A percentile compares a stretch with the other conserved stretches of the same genome.
These are phyloP conservation scores for Azemiops feae DNA, from an alignment of 2,113 vertebrate genomes.

Conservation along the genomic window DNA sequence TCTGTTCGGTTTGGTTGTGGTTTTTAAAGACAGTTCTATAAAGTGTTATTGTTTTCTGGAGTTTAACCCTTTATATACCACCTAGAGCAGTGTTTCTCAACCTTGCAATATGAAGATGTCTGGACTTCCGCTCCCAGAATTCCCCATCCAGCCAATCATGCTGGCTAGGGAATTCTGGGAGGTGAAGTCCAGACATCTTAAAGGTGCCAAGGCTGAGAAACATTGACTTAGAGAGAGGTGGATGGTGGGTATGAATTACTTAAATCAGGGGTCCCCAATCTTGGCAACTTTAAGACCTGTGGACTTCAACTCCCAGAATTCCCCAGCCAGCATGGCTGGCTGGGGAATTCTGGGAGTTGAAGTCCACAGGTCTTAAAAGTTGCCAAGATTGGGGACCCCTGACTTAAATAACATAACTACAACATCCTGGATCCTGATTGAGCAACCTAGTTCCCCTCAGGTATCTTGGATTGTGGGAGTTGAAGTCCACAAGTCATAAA, in stretches of 20 bases:
- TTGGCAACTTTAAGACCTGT: too few species aligned
- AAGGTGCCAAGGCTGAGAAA: not conserved
- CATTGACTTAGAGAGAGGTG: not conserved
- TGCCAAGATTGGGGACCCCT: too few species aligned
- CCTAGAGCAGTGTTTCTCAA: not conserved
- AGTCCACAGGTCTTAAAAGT: too few species aligned
- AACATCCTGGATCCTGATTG: too few species aligned
- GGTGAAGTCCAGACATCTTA: not conserved
- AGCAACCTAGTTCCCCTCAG: too few species aligned
- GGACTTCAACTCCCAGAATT: too few species aligned
- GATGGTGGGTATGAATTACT: too few species aligned
- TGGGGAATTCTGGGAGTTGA: too few species aligned
- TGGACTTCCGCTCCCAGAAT: not conserved
- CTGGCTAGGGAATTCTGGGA: not conserved
- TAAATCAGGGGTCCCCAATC: not conserved
- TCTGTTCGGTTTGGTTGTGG: not conserved
- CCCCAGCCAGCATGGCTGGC: too few species aligned
- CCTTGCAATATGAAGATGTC: not conserved
- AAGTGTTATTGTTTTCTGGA: not conserved
- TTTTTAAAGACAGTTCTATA: not conserved
- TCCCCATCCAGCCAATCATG: not conserved
- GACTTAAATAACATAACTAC: too few species aligned
- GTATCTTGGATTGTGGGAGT: too few species aligned
- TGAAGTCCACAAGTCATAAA: too few species aligned
- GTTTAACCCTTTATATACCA: not conserved